Evolutionary conservation across 2,888 invertebrate genomes (phyloP).

Genomic region (Andrena flavipes): DNA sequence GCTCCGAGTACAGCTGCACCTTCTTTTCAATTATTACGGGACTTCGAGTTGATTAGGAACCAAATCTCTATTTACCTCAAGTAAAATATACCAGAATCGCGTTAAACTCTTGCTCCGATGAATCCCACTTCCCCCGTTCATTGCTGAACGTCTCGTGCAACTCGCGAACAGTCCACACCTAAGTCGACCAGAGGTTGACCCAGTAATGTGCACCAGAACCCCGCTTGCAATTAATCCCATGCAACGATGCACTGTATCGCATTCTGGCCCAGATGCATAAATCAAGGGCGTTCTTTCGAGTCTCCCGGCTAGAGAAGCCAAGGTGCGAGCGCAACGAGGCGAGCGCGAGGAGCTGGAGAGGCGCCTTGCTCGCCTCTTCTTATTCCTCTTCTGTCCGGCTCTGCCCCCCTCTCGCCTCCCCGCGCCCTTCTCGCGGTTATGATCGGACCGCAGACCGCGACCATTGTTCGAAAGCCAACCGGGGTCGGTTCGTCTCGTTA

Average conservation of each 20-base stretch:
- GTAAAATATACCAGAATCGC: no score
- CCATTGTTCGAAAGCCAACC: constrained; percentile 76
- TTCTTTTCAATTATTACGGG: not conserved
- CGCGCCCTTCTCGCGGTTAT: constrained; percentile 72
- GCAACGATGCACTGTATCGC: constrained; percentile 15
- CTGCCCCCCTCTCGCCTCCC: constrained; percentile 4
- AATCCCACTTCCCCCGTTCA: not conserved
- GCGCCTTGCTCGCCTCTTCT: constrained; percentile 59
- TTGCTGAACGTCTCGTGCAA: not conserved
- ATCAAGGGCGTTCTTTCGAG: constrained; percentile 73
- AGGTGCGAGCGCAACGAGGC: constrained; percentile 32
- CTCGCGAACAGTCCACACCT: not conserved
- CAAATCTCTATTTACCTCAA: no score
- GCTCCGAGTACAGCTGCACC: no score
- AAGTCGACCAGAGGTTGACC: constrained; percentile 5
- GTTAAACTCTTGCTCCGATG: no score
- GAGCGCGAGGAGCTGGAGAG: constrained; percentile 33
- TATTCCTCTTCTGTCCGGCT: constrained; percentile 41
- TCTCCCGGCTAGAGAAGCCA: constrained; percentile 21
- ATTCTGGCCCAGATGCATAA: constrained; percentile 63
- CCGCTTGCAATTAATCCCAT: constrained; percentile 16
- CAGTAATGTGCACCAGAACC: not conserved
- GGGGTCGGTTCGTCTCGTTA: constrained; percentile 78
- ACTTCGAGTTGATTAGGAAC: no score
- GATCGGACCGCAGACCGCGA: constrained; percentile 75